Evolutionary conservation across 2,888 invertebrate species (phyloP), one percentile per base, ranked within the genome.

Genomic region (Drosophila trichaetosa): DNA sequence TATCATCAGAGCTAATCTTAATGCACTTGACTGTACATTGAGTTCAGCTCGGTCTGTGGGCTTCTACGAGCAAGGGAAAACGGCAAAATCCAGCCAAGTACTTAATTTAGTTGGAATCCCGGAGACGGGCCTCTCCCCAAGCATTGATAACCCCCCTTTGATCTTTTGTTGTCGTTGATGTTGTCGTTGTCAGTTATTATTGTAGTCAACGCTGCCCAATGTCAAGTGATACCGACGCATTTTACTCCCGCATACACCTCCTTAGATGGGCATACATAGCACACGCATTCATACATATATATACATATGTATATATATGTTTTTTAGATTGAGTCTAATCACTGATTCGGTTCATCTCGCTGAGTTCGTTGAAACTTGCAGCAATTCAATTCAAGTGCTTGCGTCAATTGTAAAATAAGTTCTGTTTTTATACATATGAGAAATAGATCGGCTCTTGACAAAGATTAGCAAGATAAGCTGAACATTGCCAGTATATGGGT

Each of bases 1-100:
- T 36, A 29, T 64, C 68, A 59, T 58, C 29, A n/a, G 18, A 29
- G 38, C 54, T 48, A 73, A 73, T 74, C 83, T 60, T 52, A 49
- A 53, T 69, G 63, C 56, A 78, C 61, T 69, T 54, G 46, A 4
- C 24, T 51, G 71, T 60, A 84, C 69, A 82, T 84, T 84, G 79
- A 33, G 59, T 61, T 33, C 53, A 48, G 36, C 67, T 59, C 51
- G 34, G 68, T 66, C 57, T 61, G 61, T 74, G 36, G 69, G 64
- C 46, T 64, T 11, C 24, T 65, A 51, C 27, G 11, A 29, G 57
- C 21, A 16, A 27, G 42, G 38, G 59, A 80, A 86, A 86, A 58
- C 18, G 59, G 48, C 61, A 52, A 48, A 63, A 77, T 24, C 48
- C 21, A 11, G 18, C 11, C 46, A 56, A 61, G 58, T 66, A 79